These are phyloP conservation scores for Anableps anableps DNA, from an alignment of 2,797 vertebrate species.

Conservation along the genomic window DNA sequence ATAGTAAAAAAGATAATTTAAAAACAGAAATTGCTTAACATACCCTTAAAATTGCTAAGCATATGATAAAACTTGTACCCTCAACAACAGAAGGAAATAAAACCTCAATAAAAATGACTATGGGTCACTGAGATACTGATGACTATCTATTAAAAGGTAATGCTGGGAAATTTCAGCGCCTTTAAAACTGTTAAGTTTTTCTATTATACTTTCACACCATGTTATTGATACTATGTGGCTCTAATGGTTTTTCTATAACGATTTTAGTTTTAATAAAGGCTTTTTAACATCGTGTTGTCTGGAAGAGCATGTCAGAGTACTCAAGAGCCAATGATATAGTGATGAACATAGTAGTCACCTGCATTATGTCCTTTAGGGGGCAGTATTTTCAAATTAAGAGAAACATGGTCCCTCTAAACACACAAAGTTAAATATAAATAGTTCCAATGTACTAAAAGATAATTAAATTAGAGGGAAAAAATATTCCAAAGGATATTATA, in stretches of 20 bases:
- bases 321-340: background rate
- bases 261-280: background rate
- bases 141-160: background rate
- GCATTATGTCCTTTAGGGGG: background rate
- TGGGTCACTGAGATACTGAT: conserved; percentile 45
- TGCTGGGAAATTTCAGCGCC: background rate
- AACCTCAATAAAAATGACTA: conserved; percentile 69
- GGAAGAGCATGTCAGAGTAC: background rate
- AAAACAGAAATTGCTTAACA: background rate
- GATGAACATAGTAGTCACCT: background rate
- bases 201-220: background rate
- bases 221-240: background rate
- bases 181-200: background rate
- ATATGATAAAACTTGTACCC: conserved; percentile 20
- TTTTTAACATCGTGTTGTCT: background rate
- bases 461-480: background rate
- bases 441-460: background rate
- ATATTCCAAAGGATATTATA: background rate
- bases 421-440: background rate
- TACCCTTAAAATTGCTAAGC: conserved; percentile 13
- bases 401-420: background rate
- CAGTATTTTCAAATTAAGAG: background rate
- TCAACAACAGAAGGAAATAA: conserved; percentile 34
- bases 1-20: background rate
- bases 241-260: background rate